phyloP scores from a whole-genome alignment of 2,113 vertebrate species.

The Clarias magur region DNA sequence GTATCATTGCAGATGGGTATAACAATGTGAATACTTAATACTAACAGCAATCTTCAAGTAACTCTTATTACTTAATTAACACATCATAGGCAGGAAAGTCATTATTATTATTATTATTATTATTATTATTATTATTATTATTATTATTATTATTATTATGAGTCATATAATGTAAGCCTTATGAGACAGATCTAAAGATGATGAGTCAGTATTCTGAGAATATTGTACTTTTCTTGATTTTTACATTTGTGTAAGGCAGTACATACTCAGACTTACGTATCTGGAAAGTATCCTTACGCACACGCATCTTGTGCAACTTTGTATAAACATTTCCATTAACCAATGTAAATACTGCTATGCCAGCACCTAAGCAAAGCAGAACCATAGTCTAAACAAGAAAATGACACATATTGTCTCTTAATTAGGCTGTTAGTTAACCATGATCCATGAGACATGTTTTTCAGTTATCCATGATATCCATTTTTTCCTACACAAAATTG shows the following conservation, averaged over 20 bases:
- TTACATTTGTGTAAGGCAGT: background rate
- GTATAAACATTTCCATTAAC: background rate
- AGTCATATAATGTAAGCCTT: background rate
- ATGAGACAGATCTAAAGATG: background rate
- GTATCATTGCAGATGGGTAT: background rate
- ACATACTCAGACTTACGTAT: background rate
- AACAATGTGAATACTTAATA: background rate
- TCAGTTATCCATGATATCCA: background rate
- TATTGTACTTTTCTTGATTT: background rate
- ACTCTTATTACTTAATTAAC: background rate
- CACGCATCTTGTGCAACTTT: background rate
- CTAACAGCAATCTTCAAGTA: background rate
- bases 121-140: too few relatives aligned
- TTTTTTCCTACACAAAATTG: background rate
- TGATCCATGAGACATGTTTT: background rate
- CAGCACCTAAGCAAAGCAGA: background rate
- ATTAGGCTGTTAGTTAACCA: background rate
- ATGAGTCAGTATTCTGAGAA: background rate
- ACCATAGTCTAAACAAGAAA: background rate
- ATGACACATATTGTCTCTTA: background rate
- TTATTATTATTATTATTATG: too few relatives aligned
- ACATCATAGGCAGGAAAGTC: background rate
- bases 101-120: too few relatives aligned
- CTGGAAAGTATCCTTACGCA: background rate
- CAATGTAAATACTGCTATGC: background rate